A percentile compares a stretch with the other conserved stretches of the same genome.
phyloP scores from a whole-genome alignment of 2,113 vertebrate genomes.

The Trochalopteron elliotii region DNA sequence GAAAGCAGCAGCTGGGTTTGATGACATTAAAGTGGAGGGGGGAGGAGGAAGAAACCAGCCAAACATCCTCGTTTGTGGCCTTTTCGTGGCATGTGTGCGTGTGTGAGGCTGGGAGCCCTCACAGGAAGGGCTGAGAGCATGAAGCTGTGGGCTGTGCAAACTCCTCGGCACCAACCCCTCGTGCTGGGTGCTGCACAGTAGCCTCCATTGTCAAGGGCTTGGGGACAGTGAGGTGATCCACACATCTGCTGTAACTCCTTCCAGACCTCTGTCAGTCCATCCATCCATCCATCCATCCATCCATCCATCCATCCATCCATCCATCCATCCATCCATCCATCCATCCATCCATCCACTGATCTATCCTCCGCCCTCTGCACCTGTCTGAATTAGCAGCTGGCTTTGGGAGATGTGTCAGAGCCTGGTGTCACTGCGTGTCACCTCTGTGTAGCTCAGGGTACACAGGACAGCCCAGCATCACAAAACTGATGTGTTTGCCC shows the following conservation, averaged over 20 bases:
- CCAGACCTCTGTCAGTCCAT: neutral
- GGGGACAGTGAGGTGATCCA: neutral
- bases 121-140: neutral
- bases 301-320: accelerated
- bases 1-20: constrained; percentile 29
- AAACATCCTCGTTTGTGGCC: neutral
- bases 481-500: accelerated
- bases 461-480: neutral
- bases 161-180: neutral
- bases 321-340: neutral
- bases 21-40: neutral
- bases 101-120: neutral
- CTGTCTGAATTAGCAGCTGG: neutral
- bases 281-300: accelerated
- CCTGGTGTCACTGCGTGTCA: neutral
- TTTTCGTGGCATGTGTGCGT: accelerated
- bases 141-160: accelerated
- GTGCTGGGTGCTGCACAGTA: neutral
- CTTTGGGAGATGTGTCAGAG: neutral
- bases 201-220: neutral
- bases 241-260: neutral
- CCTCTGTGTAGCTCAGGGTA: neutral
- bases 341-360: neutral
- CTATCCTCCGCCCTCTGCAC: neutral
- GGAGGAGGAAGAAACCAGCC: neutral